phyloP scores from a whole-genome alignment of 2,888 invertebrate species.

The Atethmia centrago region DNA sequence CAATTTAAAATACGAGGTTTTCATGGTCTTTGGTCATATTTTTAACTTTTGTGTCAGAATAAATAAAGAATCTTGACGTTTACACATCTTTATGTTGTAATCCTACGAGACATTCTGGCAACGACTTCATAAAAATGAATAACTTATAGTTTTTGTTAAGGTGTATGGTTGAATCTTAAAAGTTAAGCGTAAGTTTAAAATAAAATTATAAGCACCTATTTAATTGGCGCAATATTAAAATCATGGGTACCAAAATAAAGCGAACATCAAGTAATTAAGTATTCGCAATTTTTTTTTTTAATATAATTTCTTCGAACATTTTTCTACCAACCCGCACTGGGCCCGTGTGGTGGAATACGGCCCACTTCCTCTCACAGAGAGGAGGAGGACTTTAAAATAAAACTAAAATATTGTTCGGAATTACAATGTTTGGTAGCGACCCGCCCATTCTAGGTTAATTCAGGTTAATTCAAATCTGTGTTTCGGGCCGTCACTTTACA shows the following conservation, averaged over 20 bases:
- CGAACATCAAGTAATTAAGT: neutral
- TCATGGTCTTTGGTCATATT: slow-evolving; percentile 26
- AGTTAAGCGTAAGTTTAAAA: neutral
- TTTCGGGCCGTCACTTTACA: too few relatives aligned
- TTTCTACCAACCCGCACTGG: too few relatives aligned
- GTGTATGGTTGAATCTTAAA: neutral
- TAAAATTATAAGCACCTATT: too few relatives aligned
- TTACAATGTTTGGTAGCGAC: too few relatives aligned
- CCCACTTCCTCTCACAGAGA: too few relatives aligned
- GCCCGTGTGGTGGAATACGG: too few relatives aligned
- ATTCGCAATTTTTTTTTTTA: neutral
- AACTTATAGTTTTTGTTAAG: neutral
- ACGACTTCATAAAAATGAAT: neutral
- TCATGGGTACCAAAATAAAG: neutral
- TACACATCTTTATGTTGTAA: slow-evolving; percentile 16
- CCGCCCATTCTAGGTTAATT: too few relatives aligned
- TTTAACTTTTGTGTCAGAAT: slow-evolving; percentile 40
- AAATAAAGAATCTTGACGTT: slow-evolving; percentile 28
- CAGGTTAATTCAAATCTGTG: too few relatives aligned
- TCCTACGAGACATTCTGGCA: slow-evolving; percentile 2
- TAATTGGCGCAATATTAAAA: too few relatives aligned
- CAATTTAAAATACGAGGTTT: slow-evolving; percentile 45
- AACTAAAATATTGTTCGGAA: too few relatives aligned
- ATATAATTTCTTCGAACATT: too few relatives aligned
- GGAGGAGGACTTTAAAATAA: too few relatives aligned